Base-by-base conservation (phyloP, 2,113 vertebrate species). In the Erythrocercus mccallii region DNA sequence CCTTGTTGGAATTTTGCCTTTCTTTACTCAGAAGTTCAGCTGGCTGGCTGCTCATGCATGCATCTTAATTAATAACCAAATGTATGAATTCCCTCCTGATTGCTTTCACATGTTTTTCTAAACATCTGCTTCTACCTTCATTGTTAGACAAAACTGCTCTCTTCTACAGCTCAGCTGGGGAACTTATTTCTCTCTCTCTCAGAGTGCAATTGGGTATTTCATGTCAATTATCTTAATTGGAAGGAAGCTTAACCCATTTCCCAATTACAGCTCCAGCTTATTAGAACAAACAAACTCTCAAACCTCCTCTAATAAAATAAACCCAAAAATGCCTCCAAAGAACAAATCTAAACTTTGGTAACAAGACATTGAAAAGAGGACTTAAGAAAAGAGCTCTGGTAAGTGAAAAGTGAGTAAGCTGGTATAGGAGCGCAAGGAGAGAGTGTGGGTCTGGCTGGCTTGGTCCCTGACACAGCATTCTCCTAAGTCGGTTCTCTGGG, bases 171-270 rank as follows among this genome's bases (percentile, higher is more conserved):
- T 95, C 94, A 53, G 90, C 90, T 90, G 73, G 94, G 92, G 88
- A 97, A 88, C 69, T 22, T 81, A 78, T 58, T 92, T 74, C 61
- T 74, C 54, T 86, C 74, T 94, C 94, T 97, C 94, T 87, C 84
- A 89, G 93, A 93, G 78, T 94, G 90, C 95, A 97, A 94, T 94
- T 96, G 90, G 79, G 82, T 86, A 97, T 93, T 97, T 85, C 95
- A 97, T n/a, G 47, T 97, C 96, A 97, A 97, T 98, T 98, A 98
- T 95, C 94, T 96, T 98, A 98, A 97, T 97, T 97, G 96, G 96
- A 97, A 97, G 92, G 93, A 97, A 94, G 94, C 81, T 95, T 95
- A 96, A 96, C 93, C 90, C 88, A 93, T 96, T 97, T 97, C 93
- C 96, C 96, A 98, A 96, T 97, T 97, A 97, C 87, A 97, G 89